Percentiles rank a stretch among this genome's conserved stretches.
phyloP scores from a whole-genome alignment of 2,113 vertebrate species.

The Redunca redunca region DNA sequence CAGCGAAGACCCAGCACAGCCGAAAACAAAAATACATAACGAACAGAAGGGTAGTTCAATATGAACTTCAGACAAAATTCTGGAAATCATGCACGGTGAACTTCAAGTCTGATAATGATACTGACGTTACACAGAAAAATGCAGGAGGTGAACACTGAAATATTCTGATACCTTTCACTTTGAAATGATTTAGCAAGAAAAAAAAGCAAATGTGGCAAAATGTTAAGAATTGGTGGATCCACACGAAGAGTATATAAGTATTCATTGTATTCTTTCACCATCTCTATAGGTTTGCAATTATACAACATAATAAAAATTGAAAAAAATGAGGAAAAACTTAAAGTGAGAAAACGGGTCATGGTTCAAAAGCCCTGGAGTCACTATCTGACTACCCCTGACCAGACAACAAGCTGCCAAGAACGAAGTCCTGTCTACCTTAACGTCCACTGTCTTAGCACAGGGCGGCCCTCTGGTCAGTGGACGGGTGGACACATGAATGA shows the following conservation, averaged over 20 bases:
- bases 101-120: neutral
- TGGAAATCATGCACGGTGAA: neutral
- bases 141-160: neutral
- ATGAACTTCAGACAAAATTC: neutral
- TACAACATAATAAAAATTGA: neutral
- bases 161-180: neutral
- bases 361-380: neutral
- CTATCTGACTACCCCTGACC: neutral
- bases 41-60: neutral
- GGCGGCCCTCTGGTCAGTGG: neutral
- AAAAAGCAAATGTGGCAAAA: neutral
- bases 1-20: neutral
- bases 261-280: neutral
- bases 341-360: neutral
- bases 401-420: neutral
- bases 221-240: neutral
- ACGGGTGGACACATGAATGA: neutral
- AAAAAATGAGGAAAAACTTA: neutral
- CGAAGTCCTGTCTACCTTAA: neutral
- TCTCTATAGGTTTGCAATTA: neutral
- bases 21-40: fast-evolving
- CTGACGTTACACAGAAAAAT: neutral
- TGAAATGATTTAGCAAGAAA: neutral
- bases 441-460: neutral
- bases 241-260: neutral